These are phyloP conservation scores for Lymantria dispar DNA, from an alignment of 2,888 invertebrate species.

Conservation along the genomic window DNA sequence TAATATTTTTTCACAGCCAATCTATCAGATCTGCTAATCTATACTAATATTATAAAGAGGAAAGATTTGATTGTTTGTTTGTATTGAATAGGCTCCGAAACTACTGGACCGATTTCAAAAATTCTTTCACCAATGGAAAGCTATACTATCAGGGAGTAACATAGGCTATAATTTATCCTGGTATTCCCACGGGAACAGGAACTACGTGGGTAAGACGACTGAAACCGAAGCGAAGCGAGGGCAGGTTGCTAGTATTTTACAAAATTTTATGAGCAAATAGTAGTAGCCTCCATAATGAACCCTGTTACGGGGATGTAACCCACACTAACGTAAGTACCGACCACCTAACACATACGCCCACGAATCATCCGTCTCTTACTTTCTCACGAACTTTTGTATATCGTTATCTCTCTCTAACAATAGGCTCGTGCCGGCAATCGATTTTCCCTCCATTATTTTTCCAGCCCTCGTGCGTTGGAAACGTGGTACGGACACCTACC, in stretches of 20 bases:
- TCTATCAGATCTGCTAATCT: no score
- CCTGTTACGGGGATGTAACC: constrained; percentile 27
- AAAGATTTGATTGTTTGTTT: no score
- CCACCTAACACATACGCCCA: constrained; percentile 22
- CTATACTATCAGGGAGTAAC: no score
- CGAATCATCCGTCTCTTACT: constrained; percentile 20
- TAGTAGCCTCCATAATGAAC: constrained; percentile 28
- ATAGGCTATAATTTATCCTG: no score
- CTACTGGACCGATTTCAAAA: no score
- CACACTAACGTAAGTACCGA: constrained; percentile 17
- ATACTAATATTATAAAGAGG: no score
- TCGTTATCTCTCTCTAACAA: constrained; percentile 12
- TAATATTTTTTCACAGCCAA: not conserved
- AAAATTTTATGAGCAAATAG: constrained; percentile 11
- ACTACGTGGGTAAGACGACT: no score
- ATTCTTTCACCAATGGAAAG: no score
- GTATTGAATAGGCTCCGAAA: no score
- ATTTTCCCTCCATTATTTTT: constrained; percentile 40
- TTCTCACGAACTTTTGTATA: not conserved
- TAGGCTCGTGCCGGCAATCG: constrained; percentile 25
- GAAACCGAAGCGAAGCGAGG: no score
- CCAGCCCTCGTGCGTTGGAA: constrained; percentile 22
- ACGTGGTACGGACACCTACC: constrained; percentile 15
- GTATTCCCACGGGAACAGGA: no score
- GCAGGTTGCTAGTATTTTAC: no score